phyloP scores from a whole-genome alignment of 2,888 invertebrate genomes.

The Drosophila colorata region DNA sequence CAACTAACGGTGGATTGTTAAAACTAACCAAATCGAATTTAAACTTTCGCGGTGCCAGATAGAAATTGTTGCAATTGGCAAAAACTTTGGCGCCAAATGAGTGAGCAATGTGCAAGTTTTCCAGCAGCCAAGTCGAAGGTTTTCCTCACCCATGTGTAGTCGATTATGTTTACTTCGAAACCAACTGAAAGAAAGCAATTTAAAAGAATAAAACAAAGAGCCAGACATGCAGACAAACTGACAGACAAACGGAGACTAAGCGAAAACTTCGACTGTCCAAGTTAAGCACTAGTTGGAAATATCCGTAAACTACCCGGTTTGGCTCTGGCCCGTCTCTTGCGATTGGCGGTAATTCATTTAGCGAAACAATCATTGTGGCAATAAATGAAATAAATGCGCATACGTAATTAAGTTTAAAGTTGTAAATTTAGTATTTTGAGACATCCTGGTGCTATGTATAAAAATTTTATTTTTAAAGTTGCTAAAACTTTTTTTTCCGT shows the following conservation, averaged over 20 bases:
- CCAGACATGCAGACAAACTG: conserved; percentile 9
- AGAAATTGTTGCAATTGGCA: conserved; percentile 51
- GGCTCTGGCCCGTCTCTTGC: conserved; percentile 3
- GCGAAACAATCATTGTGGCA: conserved; percentile 18
- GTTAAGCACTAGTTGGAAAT: conserved; percentile 21
- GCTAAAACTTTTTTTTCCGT: too few species aligned
- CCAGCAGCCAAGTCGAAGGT: conserved; percentile 20
- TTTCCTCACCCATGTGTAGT: conserved; percentile 32
- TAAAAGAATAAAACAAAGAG: conserved; percentile 59
- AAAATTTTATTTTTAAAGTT: too few species aligned
- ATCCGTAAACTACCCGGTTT: conserved; percentile 26
- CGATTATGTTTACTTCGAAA: conserved; percentile 55
- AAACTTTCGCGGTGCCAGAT: conserved; percentile 43
- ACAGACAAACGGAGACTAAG: neutral
- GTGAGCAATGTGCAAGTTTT: conserved; percentile 57
- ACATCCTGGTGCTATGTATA: too few species aligned
- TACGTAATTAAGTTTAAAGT: conserved; percentile 5
- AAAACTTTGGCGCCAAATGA: conserved; percentile 73
- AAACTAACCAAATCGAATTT: conserved; percentile 65
- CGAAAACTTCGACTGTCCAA: conserved; percentile 23
- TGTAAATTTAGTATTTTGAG: too few species aligned
- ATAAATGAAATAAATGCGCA: conserved; percentile 19
- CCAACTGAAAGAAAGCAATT: conserved; percentile 53
- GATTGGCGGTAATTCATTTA: conserved; percentile 45
- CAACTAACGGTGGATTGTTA: conserved; percentile 36